Conservation (phyloP, 2,113 vertebrate genomes). For the Dasyornis broadbenti region DNA sequence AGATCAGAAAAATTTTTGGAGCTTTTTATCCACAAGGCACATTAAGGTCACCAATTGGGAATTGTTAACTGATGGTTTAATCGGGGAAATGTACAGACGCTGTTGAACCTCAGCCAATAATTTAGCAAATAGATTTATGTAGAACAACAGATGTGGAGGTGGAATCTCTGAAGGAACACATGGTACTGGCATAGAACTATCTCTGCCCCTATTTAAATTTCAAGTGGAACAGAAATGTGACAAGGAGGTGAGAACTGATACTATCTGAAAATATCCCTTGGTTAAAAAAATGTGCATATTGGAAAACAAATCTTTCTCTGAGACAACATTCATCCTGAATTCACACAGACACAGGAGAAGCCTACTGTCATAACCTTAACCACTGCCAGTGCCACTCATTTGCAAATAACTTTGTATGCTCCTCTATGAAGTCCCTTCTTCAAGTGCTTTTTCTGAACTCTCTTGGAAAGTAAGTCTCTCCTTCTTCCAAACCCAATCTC, state of each 20-base stretch:
- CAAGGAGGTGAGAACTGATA: conserved; percentile 30
- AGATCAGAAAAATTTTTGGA: neutral
- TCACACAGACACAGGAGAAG: neutral
- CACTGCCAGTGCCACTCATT: neutral
- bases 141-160: conserved; percentile 56
- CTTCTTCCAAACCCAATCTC: neutral
- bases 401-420: neutral
- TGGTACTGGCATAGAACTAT: neutral
- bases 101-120: conserved; percentile 58
- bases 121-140: conserved; percentile 55
- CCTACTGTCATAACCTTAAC: neutral
- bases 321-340: neutral
- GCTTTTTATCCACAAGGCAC: conserved; percentile 40
- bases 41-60: conserved; percentile 12
- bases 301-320: neutral
- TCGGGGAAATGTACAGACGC: conserved; percentile 59
- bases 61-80: conserved; percentile 61
- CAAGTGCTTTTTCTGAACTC: neutral
- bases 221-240: conserved; percentile 5
- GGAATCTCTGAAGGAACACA: conserved; percentile 34
- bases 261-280: neutral
- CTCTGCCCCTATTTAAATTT: conserved; percentile 34
- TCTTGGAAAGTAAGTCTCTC: neutral
- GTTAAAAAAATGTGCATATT: neutral
- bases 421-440: neutral